A percentile compares a stretch with the other conserved stretches of the same genome.
phyloP scores from a whole-genome alignment of 1,140 invertebrate species.

The Cyclargus thomasi region DNA sequence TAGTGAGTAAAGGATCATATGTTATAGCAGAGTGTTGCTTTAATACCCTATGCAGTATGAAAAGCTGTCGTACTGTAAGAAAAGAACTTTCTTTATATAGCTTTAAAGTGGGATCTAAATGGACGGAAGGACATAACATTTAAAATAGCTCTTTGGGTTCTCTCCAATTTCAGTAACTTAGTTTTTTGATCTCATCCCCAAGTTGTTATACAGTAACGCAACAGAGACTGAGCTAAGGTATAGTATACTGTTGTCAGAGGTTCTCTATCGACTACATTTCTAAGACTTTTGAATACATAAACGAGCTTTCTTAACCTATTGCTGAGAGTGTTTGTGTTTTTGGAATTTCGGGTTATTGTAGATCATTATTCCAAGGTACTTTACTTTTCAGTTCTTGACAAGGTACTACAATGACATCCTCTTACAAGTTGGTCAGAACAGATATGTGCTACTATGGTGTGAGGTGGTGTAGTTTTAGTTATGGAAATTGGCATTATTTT shows the following conservation, averaged over 20 bases:
- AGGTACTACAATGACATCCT: conserved; percentile 9
- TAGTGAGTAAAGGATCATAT: too few species aligned
- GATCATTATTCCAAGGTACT: conserved; percentile 23
- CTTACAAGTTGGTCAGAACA: not conserved
- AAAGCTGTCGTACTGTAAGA: too few species aligned
- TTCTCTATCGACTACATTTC: conserved; percentile 17
- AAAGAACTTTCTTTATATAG: too few species aligned
- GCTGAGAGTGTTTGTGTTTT: conserved; percentile 21
- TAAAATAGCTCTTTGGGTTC: conserved; percentile 19
- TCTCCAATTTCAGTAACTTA: not conserved
- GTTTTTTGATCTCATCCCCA: conserved; percentile 26
- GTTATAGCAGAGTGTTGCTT: too few species aligned
- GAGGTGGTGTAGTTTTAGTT: not conserved
- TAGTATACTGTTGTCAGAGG: conserved; percentile 24
- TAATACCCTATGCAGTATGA: too few species aligned
- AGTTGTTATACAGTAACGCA: conserved; percentile 22
- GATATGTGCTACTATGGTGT: conserved; percentile 16
- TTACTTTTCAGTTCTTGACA: conserved; percentile 13
- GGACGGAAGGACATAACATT: conserved; percentile 19
- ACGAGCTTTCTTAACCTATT: conserved; percentile 25
- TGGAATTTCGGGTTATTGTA: conserved; percentile 21
- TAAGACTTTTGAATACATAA: conserved; percentile 28
- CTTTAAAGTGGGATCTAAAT: conserved; percentile 11
- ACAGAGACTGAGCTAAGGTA: conserved; percentile 24
- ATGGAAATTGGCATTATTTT: conserved; percentile 24